Percentiles rank a stretch among this genome's conserved stretches.
phyloP scores from a whole-genome alignment of 1,140 invertebrate species.

The Lucilia sericata region DNA sequence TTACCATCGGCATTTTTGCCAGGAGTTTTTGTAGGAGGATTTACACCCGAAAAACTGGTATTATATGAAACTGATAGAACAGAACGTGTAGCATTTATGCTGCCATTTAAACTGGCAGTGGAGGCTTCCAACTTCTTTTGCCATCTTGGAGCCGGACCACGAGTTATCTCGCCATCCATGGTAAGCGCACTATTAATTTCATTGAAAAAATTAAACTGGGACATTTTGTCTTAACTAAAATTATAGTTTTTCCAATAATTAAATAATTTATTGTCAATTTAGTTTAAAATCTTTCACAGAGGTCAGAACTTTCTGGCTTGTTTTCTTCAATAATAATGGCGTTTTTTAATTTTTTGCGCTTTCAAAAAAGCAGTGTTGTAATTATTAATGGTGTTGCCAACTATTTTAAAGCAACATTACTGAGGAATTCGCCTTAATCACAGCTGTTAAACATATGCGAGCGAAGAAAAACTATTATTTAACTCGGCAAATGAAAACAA shows the following conservation, averaged over 20 bases:
- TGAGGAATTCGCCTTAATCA: neutral
- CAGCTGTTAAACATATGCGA: slow-evolving; percentile 2
- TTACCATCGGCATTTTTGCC: slow-evolving; percentile 75
- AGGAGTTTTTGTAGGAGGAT: slow-evolving; percentile 73
- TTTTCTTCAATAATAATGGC: neutral
- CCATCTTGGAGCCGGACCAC: slow-evolving; percentile 83
- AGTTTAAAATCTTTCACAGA: neutral
- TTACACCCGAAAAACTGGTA: slow-evolving; percentile 68
- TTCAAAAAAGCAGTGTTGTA: slow-evolving; percentile 4
- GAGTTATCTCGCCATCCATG: slow-evolving; percentile 81
- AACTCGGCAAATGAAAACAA: slow-evolving; percentile 28
- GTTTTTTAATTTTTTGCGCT: neutral
- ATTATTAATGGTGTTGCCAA: neutral
- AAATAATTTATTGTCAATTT: neutral
- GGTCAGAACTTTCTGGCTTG: neutral
- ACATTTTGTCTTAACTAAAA: slow-evolving; percentile 70
- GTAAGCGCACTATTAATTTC: slow-evolving; percentile 81
- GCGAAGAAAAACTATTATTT: slow-evolving; percentile 7
- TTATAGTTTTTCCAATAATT: slow-evolving; percentile 7
- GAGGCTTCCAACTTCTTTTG: slow-evolving; percentile 75
- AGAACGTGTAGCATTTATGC: slow-evolving; percentile 70
- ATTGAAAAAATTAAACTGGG: slow-evolving; percentile 82
- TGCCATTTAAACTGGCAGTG: slow-evolving; percentile 62
- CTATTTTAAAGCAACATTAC: neutral
- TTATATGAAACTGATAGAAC: slow-evolving; percentile 72